Conservation (phyloP, 2,797 vertebrate species). For the Psittacula derbiana region DNA sequence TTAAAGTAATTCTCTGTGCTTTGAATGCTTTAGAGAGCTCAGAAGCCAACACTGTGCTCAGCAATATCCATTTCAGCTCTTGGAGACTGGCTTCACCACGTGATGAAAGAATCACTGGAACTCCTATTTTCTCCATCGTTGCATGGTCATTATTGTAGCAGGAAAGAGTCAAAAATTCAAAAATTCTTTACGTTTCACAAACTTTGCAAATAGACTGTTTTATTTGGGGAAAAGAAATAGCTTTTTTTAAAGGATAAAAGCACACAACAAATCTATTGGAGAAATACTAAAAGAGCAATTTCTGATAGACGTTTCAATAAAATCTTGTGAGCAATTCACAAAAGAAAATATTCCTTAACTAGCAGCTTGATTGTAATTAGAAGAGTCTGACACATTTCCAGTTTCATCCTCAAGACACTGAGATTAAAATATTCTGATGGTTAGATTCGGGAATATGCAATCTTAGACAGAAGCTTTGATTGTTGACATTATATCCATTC, state of each 20-base stretch:
- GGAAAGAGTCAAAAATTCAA: not conserved
- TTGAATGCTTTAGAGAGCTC: not conserved
- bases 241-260: not conserved
- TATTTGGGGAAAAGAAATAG: not conserved
- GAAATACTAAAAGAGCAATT: not conserved
- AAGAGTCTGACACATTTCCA: not conserved
- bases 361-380: not conserved
- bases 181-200: not conserved
- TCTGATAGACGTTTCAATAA: not conserved
- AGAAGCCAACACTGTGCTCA: accelerated
- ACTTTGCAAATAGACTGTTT: not conserved
- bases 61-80: not conserved
- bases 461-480: accelerated
- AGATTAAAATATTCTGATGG: not conserved
- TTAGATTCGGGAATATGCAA: accelerated
- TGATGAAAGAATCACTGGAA: not conserved
- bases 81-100: not conserved
- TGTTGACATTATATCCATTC: not conserved
- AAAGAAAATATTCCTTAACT: not conserved
- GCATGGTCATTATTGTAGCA: not conserved
- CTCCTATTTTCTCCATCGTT: not conserved
- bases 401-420: not conserved
- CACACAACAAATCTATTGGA: not conserved
- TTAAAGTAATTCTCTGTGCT: not conserved
- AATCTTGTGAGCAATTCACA: not conserved